Evolutionary conservation across 2,113 vertebrate species (phyloP).

Genomic region (Rhagologus leucostigma): DNA sequence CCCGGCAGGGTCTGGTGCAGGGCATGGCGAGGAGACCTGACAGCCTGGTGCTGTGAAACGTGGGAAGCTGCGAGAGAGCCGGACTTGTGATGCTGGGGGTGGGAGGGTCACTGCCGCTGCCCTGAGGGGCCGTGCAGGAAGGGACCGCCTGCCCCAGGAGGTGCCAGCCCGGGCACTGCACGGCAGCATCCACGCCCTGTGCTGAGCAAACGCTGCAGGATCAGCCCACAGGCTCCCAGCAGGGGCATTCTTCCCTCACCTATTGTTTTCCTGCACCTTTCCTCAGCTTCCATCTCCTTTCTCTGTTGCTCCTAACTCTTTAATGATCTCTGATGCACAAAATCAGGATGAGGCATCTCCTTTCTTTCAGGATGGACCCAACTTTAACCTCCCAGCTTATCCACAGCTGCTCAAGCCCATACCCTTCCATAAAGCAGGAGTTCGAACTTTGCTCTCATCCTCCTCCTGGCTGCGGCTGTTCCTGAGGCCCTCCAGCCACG

Average conservation of each 20-base stretch:
- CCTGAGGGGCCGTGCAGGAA: rapidly evolving
- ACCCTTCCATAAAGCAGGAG: constrained; percentile 45
- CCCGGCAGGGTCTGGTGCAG: rapidly evolving
- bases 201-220: background rate
- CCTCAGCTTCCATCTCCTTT: background rate
- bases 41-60: rapidly evolving
- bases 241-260: background rate
- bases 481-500: constrained; percentile 68
- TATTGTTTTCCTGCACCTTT: background rate
- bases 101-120: background rate
- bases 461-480: constrained; percentile 56
- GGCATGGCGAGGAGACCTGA: rapidly evolving
- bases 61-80: background rate
- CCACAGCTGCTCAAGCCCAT: background rate
- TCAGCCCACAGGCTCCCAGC: rapidly evolving
- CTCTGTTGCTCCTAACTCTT: background rate
- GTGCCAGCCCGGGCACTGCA: background rate
- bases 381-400: background rate
- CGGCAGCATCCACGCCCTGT: rapidly evolving
- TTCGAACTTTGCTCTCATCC: constrained; percentile 66
- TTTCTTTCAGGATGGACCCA: background rate
- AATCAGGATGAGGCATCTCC: background rate
- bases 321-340: background rate
- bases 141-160: background rate
- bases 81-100: rapidly evolving